phyloP scores from a whole-genome alignment of 2,888 invertebrate genomes.

The Oxyscelio sp. region DNA sequence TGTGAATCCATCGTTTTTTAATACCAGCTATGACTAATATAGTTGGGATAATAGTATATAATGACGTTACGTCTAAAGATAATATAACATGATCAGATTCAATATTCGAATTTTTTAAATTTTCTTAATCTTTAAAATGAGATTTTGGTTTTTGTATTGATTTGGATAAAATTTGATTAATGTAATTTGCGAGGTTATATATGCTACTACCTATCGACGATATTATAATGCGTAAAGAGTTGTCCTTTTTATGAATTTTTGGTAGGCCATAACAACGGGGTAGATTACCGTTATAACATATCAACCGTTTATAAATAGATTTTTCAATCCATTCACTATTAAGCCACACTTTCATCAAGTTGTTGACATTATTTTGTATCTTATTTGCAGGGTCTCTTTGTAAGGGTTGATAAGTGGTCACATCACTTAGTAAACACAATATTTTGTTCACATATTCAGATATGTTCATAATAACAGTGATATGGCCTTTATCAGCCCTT shows the following conservation, averaged over 20 bases:
- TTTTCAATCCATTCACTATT: slow-evolving; percentile 1
- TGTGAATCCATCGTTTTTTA: slow-evolving; percentile 14
- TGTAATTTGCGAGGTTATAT: no score
- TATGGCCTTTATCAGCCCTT: slow-evolving; percentile 46
- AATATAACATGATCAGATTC: no score
- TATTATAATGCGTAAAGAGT: no score
- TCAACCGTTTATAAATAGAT: background rate
- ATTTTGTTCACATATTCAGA: background rate
- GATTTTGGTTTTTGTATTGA: no score
- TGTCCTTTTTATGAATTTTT: no score
- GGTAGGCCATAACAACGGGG: slow-evolving; percentile 16
- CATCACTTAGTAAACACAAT: no score
- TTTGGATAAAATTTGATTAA: no score
- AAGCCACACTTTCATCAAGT: background rate
- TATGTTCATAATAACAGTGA: slow-evolving; percentile 29
- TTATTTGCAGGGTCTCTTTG: slow-evolving; percentile 1
- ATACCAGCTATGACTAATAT: slow-evolving; percentile 22
- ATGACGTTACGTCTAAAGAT: slow-evolving; percentile 62
- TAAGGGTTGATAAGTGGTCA: background rate
- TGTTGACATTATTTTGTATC: background rate
- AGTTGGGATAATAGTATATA: slow-evolving; percentile 71
- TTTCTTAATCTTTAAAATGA: no score
- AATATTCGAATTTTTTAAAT: no score
- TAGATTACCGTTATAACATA: slow-evolving; percentile 11
- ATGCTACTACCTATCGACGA: no score